These are phyloP conservation scores for Lycophotia porphyrea DNA, from an alignment of 2,888 invertebrate species.

Conservation along the genomic window DNA sequence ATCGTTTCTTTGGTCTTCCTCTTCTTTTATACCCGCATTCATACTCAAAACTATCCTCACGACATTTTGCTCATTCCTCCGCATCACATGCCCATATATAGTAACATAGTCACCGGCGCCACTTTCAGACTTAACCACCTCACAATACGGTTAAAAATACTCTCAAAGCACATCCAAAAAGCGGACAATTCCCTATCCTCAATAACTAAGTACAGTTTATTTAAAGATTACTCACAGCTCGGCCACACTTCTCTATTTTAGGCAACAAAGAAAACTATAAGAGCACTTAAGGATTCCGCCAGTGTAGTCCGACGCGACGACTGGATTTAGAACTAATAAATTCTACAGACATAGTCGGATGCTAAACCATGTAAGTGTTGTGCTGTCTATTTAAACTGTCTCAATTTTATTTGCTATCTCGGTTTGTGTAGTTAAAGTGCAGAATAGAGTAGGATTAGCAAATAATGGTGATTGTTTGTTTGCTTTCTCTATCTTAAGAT, in stretches of 20 bases:
- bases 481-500: constrained; percentile 12
- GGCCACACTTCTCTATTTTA: constrained; percentile 59
- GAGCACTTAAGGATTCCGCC: constrained; percentile 64
- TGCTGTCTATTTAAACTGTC: constrained; percentile 40
- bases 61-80: too few relatives aligned
- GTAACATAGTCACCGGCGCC: too few relatives aligned
- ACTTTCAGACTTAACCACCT: too few relatives aligned
- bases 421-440: constrained; percentile 28
- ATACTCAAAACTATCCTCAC: too few relatives aligned
- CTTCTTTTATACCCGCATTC: too few relatives aligned
- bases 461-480: constrained; percentile 18
- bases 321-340: constrained; percentile 65
- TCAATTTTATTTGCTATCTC: constrained; percentile 40
- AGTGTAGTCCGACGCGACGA: constrained; percentile 47
- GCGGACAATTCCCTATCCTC: constrained; percentile 20
- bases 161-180: constrained; percentile 9
- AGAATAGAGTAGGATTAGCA: constrained; percentile 32
- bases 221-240: constrained; percentile 54
- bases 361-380: constrained; percentile 54
- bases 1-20: too few relatives aligned
- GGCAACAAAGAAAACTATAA: constrained; percentile 65
- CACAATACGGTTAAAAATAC: too few relatives aligned
- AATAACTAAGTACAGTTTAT: constrained; percentile 50
- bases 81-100: too few relatives aligned
- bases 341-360: constrained; percentile 59